Conservation (phyloP, 2,113 vertebrate genomes). For the Oreotrochilus melanogaster region DNA sequence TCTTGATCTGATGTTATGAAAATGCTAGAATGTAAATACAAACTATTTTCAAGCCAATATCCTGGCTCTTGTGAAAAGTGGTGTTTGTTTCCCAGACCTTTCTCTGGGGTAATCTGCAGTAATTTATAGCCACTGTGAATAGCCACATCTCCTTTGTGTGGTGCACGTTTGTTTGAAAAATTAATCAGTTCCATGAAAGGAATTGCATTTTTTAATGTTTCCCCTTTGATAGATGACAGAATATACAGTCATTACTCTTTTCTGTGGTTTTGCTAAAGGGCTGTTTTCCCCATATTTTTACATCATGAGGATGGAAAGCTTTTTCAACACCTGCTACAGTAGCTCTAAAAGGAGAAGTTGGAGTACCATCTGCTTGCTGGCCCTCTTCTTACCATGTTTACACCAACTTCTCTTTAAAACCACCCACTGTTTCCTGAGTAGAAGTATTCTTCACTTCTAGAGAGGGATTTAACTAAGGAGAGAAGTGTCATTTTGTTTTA, state of each 20-base stretch:
- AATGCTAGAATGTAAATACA: slow-evolving; percentile 64
- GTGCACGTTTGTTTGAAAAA: slow-evolving; percentile 46
- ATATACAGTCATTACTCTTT: slow-evolving; percentile 44
- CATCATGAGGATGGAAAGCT: slow-evolving; percentile 20
- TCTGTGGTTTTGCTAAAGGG: slow-evolving; percentile 57
- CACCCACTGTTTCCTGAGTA: neutral
- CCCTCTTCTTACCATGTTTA: neutral
- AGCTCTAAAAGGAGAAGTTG: slow-evolving; percentile 42
- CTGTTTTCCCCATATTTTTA: slow-evolving; percentile 37
- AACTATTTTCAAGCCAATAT: neutral
- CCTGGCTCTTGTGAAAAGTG: neutral
- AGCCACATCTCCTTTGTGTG: slow-evolving; percentile 6
- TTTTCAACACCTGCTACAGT: slow-evolving; percentile 71
- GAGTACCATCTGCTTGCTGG: neutral
- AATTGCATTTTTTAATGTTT: neutral
- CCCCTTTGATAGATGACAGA: slow-evolving; percentile 26
- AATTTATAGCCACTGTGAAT: slow-evolving; percentile 38
- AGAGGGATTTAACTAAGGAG: neutral
- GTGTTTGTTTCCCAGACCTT: slow-evolving; percentile 31
- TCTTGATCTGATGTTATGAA: slow-evolving; percentile 21
- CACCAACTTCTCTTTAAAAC: neutral
- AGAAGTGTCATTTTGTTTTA: neutral
- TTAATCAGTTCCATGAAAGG: slow-evolving; percentile 31
- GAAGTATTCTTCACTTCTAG: neutral
- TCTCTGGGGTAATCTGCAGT: neutral